These are phyloP conservation scores for Holotrichia oblita DNA, from an alignment of 1,140 invertebrate genomes.

Conservation along the genomic window DNA sequence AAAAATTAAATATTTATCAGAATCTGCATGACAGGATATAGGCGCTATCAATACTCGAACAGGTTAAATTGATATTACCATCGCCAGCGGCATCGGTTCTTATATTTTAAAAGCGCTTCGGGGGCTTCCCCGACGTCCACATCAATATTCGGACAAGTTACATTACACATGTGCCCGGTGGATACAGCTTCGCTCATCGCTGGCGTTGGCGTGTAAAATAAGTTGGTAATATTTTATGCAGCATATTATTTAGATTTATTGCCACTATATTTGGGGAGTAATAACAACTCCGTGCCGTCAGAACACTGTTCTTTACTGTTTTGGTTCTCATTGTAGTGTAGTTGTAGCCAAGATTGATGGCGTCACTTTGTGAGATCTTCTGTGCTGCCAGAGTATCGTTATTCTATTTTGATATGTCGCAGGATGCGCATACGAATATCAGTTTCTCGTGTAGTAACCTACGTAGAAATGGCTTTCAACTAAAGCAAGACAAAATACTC, in stretches of 20 bases:
- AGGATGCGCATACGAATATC: constrained; percentile 18
- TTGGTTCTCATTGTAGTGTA: background rate
- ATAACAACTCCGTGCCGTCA: constrained; percentile 39
- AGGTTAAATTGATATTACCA: constrained; percentile 48
- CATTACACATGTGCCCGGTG: background rate
- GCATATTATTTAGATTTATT: constrained; percentile 50
- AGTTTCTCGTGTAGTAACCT: constrained; percentile 10
- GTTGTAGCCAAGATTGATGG: constrained; percentile 46
- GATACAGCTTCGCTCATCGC: background rate
- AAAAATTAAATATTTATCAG: constrained; percentile 40
- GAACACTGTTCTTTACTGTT: constrained; percentile 38
- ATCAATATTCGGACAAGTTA: constrained; percentile 44
- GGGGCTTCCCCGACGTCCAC: constrained; percentile 47
- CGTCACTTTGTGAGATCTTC: constrained; percentile 43
- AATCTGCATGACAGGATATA: background rate
- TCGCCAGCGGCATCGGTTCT: background rate
- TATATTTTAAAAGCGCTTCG: constrained; percentile 42
- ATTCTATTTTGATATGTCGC: constrained; percentile 27
- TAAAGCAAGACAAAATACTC: background rate
- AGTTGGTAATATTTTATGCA: constrained; percentile 45
- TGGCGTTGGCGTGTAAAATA: constrained; percentile 45
- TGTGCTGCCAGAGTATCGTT: constrained; percentile 13
- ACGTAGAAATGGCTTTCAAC: background rate
- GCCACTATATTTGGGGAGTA: constrained; percentile 43
- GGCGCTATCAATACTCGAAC: background rate